These are phyloP conservation scores for Drosophila aff. DNA, from an alignment of 1,140 invertebrate genomes.

Conservation along the genomic window DNA sequence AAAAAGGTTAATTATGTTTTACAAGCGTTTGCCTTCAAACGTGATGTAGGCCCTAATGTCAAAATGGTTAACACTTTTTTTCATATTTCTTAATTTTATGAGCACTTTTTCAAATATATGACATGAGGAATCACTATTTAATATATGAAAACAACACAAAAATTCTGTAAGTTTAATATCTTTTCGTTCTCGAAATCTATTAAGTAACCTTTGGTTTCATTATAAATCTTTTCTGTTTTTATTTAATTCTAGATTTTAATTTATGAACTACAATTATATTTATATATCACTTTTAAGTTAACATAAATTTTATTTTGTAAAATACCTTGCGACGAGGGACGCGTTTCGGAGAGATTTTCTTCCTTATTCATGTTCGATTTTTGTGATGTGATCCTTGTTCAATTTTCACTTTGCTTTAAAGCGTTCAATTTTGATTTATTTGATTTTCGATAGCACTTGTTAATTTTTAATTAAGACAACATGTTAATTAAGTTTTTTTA, in stretches of 20 bases:
- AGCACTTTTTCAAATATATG: background rate
- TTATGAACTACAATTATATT: background rate
- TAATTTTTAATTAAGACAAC: conserved; percentile 4
- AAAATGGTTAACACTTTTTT: background rate
- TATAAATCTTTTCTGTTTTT: background rate
- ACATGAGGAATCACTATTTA: background rate
- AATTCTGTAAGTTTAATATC: background rate
- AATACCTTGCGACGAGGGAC: conserved; percentile 76
- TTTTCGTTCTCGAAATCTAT: background rate
- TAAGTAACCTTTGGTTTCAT: background rate
- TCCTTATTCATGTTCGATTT: conserved; percentile 70
- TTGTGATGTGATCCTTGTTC: background rate
- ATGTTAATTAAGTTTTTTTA: background rate
- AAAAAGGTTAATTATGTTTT: conserved; percentile 49
- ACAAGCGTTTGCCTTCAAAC: conserved; percentile 48
- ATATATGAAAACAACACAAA: too few relatives aligned
- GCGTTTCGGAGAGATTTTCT: conserved; percentile 65
- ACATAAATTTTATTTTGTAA: background rate
- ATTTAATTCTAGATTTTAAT: background rate
- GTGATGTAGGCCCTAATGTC: conserved; percentile 20
- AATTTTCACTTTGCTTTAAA: conserved; percentile 7
- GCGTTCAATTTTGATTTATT: background rate
- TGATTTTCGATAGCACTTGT: conserved; percentile 9
- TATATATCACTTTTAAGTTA: background rate
- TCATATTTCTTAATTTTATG: background rate